Evolutionary conservation across 2,888 invertebrate genomes (phyloP), one percentile per base, ranked within the genome.

Genomic region (Drosophila helvetica): DNA sequence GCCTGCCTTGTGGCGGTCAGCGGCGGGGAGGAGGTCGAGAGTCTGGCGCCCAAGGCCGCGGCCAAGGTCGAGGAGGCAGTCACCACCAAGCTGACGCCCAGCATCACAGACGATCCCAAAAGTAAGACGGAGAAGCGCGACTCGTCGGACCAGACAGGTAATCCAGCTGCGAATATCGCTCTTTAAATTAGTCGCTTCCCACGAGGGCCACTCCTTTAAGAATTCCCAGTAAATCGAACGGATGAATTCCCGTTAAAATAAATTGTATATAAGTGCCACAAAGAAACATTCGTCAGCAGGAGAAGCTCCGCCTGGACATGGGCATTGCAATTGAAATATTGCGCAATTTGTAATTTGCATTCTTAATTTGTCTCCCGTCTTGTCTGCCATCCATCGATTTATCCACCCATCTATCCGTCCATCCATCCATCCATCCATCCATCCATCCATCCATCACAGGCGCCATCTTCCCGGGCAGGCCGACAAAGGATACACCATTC

Each of bases 71-170:
- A 79, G 46, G 12, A 69, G 6, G 33, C 43, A 7, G 51, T 55
- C 8, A 79, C 75, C 17, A 87, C 84, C 15, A 87, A 82, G 22
- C 53, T 85, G 27, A 73, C 75, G 19, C 78, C 86, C 42, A 87
- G 68, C 66, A 25, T 50, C 1, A 15, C 18, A 5, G 86, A 86
- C 62, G 81, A 83, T 12, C 8, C 74, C 33, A 90, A 89, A 69
- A 89, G 84, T 48, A 90, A 80, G 43, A 89, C 89, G 8, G 90
- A 79, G 43, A 89, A 90, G 55, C 77, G 90, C 15, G 90, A 90
- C 55, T 87, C 90, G 0, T 79, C 90, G 5, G 89, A 78, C 50
- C 78, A 87, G 55, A 87, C 88, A 48, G 82, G 89, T 90, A 56
- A 27, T 27, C 8, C 27, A 7, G 8, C 27, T 2, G 7, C 1